A percentile compares a stretch with the other conserved stretches of the same genome.
These are phyloP conservation scores for Bubo bubo DNA, from an alignment of 2,113 vertebrate genomes.

Conservation along the genomic window DNA sequence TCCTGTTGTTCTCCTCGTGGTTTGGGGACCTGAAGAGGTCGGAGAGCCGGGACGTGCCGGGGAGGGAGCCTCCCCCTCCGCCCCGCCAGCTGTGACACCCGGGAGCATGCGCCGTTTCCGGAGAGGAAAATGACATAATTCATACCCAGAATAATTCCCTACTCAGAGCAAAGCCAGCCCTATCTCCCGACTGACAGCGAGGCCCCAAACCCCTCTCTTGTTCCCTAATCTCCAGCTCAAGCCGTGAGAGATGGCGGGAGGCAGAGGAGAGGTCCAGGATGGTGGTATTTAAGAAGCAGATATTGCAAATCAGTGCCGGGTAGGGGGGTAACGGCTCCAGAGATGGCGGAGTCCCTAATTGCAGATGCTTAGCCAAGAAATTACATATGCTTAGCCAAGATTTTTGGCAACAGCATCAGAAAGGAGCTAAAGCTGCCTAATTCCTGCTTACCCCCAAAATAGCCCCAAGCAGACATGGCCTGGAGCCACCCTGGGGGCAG, in stretches of 20 bases:
- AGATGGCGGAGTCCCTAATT: neutral
- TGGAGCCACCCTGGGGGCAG: fast-evolving
- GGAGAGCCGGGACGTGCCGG: neutral
- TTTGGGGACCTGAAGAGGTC: neutral
- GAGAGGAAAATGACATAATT: constrained; percentile 73
- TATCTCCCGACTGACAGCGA: neutral
- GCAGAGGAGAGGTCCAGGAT: neutral
- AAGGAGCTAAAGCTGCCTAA: constrained; percentile 37
- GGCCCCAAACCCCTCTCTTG: constrained; percentile 16
- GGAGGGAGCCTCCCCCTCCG: neutral
- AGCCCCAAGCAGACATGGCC: neutral
- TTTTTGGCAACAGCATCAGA: constrained; percentile 49
- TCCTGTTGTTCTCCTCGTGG: neutral
- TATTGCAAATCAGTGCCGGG: neutral
- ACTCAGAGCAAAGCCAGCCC: constrained; percentile 2
- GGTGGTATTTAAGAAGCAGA: neutral
- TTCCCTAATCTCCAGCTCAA: constrained; percentile 30
- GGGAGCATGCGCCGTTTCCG: constrained; percentile 50
- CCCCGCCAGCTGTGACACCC: constrained; percentile 34
- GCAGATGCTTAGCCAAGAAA: neutral
- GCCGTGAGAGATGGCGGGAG: neutral
- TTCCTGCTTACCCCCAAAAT: constrained; percentile 38
- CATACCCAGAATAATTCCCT: constrained; percentile 68
- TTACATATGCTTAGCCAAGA: neutral
- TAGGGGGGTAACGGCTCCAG: neutral